phyloP scores from a whole-genome alignment of 2,888 invertebrate species.

The Sturmia bella region DNA sequence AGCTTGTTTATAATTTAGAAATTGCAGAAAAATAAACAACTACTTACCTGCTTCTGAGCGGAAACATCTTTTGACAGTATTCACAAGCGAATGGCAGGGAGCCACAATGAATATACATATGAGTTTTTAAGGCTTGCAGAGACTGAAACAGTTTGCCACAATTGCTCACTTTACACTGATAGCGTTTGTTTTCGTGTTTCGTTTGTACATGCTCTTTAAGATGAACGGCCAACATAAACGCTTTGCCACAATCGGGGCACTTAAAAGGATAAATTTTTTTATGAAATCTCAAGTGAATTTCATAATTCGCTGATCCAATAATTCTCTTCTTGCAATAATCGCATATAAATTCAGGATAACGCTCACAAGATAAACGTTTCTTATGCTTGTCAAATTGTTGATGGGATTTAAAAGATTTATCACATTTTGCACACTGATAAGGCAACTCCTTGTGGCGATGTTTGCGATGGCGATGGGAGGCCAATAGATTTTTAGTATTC shows the following conservation, averaged over 20 bases:
- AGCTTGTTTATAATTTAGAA: not conserved
- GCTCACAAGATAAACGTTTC: slow-evolving; percentile 66
- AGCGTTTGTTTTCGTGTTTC: slow-evolving; percentile 72
- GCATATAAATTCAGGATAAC: slow-evolving; percentile 70
- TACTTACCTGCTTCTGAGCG: slow-evolving; percentile 67
- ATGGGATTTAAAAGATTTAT: slow-evolving; percentile 60
- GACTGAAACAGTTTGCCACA: slow-evolving; percentile 71
- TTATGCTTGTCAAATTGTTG: slow-evolving; percentile 58
- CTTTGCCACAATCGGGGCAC: slow-evolving; percentile 69
- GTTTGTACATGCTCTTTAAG: slow-evolving; percentile 69
- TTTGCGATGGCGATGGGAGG: slow-evolving; percentile 72
- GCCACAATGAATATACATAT: slow-evolving; percentile 69
- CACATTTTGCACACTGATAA: slow-evolving; percentile 66
- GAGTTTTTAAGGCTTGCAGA: slow-evolving; percentile 68
- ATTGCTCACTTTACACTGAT: slow-evolving; percentile 62
- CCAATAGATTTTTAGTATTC: slow-evolving; percentile 60
- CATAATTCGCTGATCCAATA: slow-evolving; percentile 69
- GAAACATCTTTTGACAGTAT: slow-evolving; percentile 67
- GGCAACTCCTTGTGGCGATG: slow-evolving; percentile 61
- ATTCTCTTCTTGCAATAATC: slow-evolving; percentile 70
- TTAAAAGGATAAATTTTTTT: slow-evolving; percentile 71
- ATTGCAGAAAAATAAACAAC: not conserved
- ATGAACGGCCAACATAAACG: slow-evolving; percentile 71
- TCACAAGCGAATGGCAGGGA: slow-evolving; percentile 70
- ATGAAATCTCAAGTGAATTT: slow-evolving; percentile 72